Percentiles rank a stretch among this genome's conserved stretches.
Evolutionary conservation across 2,888 invertebrate genomes (phyloP).

Genomic region (Cartodere bifasciata): DNA sequence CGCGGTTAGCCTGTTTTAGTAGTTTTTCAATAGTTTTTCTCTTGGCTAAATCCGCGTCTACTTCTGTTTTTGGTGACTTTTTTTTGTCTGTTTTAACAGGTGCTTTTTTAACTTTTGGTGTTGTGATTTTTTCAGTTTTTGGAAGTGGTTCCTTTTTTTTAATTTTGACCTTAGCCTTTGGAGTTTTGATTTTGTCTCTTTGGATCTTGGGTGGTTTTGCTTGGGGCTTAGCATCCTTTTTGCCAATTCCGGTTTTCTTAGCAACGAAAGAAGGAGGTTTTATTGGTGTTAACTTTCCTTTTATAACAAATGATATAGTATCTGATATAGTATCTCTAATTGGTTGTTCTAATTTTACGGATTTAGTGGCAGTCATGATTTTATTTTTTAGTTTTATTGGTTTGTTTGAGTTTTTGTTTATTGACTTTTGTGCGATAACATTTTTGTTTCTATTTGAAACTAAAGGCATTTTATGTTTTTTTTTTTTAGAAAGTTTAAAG

Average conservation of each 20-base stretch:
- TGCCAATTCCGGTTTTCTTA: constrained; percentile 17
- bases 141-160: constrained; percentile 12
- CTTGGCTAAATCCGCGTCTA: constrained; percentile 17
- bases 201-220: constrained; percentile 12
- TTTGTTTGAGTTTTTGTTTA: too few species aligned
- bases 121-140: constrained; percentile 13
- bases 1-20: constrained; percentile 19
- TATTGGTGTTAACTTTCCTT: constrained; percentile 30
- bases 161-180: constrained; percentile 11
- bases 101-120: constrained; percentile 16
- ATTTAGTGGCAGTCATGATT: too few species aligned
- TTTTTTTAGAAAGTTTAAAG: too few species aligned
- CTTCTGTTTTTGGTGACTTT: constrained; percentile 17
- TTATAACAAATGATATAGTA: constrained; percentile 33
- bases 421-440: too few species aligned
- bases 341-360: too few species aligned
- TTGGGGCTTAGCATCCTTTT: constrained; percentile 15
- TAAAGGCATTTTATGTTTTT: too few species aligned
- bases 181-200: too few species aligned
- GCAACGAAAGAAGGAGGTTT: constrained; percentile 21
- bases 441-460: too few species aligned
- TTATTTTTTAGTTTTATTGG: too few species aligned
- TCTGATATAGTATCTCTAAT: constrained; percentile 29
- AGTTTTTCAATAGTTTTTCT: constrained; percentile 19
- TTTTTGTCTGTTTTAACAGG: constrained; percentile 18